Base-by-base conservation (phyloP, 2,113 vertebrate species). In the Xenopus tropicalis region DNA sequence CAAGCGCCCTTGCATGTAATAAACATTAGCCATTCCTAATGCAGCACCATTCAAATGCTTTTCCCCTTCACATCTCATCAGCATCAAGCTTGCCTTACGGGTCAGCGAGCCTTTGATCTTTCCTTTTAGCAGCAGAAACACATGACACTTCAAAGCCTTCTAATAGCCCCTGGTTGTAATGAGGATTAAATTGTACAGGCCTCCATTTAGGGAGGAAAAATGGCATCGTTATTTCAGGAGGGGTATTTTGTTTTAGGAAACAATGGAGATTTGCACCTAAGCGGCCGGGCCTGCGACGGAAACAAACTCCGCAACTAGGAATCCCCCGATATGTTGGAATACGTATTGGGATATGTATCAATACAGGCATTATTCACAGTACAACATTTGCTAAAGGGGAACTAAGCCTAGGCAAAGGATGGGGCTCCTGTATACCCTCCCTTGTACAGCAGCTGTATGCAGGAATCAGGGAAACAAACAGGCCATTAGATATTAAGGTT, bases 131-230 rank as follows among this genome's bases (percentile, higher is more conserved):
- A 76, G 69, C 58, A 76, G 46, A 61, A 63, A 61, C 73, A 69
- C 73, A 63, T 69, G 72, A 69, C 72, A 76, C 66, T 76, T 76
- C 73, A 76, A 76, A 76, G 73, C 54, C 46, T 63, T 67, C 61
- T 68, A 76, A 76, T 69, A 69, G 66, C 66, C 73, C 66, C 52
- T 54, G 14, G 66, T 62, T 76, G 73, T 76, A 76, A 76, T 69
- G 58, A 76, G 65, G 66, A 76, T 76, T 76, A 76, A 56, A 69
- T 63, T 56, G 58, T 52, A 54, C 66, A 63, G 58, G 73, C 66
- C 66, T 43, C 57, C 24, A 64, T 61, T 72, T n/a, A 56, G 24
- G 14, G 56, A 48, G 29, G 23, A 57, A 65, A 63, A 37, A 72
- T 56, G 11, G 46, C 48, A 72, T 48, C 12, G 46, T 48, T 51